phyloP scores from a whole-genome alignment of 2,888 invertebrate genomes.

The Drosophila demipolita region DNA sequence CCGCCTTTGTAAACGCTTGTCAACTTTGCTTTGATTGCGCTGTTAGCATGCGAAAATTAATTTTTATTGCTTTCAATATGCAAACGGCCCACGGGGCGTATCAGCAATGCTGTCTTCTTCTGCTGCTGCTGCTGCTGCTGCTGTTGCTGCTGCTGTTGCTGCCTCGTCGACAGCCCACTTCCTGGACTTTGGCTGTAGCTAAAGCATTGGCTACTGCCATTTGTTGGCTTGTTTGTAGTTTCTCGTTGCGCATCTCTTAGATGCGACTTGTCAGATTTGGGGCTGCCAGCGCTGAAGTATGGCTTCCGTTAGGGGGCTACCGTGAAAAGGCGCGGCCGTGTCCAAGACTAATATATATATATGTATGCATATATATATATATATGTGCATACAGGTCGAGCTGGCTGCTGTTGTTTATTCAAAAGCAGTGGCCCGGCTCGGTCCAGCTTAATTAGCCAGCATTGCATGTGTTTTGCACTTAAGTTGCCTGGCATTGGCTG shows the following conservation, averaged over 20 bases:
- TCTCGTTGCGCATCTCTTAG: conserved; percentile 68
- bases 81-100: conserved; percentile 73
- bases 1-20: conserved; percentile 78
- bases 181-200: conserved; percentile 40
- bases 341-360: conserved; percentile 7
- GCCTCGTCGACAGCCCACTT: conserved; percentile 57
- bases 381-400: conserved; percentile 9
- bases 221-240: conserved; percentile 32
- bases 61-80: conserved; percentile 75
- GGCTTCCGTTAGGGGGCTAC: conserved; percentile 80
- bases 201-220: conserved; percentile 51
- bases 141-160: conserved; percentile 1
- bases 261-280: conserved; percentile 76
- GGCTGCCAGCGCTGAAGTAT: conserved; percentile 71
- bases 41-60: conserved; percentile 77
- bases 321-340: conserved; percentile 59
- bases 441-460: conserved; percentile 72
- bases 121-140: neutral
- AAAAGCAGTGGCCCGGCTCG: conserved; percentile 61
- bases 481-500: conserved; percentile 29
- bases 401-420: conserved; percentile 36
- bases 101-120: conserved; percentile 52
- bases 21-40: conserved; percentile 78
- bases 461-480: conserved; percentile 77
- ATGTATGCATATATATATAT: neutral